phyloP scores from a whole-genome alignment of 2,888 invertebrate genomes.

The Resseliella maxima region DNA sequence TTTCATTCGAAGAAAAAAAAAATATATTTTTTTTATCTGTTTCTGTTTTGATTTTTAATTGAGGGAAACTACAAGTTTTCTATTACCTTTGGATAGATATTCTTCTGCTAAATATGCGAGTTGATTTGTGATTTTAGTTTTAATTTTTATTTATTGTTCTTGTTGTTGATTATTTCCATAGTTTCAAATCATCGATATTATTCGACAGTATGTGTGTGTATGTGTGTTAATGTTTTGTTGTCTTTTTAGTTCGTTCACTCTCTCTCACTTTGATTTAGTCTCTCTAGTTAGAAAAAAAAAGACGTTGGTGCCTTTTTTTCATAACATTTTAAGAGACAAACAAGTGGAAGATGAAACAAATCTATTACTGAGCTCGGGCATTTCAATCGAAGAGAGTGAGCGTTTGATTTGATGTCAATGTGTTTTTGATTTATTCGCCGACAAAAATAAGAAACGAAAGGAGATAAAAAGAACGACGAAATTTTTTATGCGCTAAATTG shows the following conservation, averaged over 20 bases:
- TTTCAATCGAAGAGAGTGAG: background rate
- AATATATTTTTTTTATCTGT: too few relatives aligned
- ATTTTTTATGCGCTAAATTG: background rate
- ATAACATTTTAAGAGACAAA: too few relatives aligned
- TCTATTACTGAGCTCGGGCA: background rate
- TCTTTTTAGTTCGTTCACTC: background rate
- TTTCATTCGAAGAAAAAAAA: background rate
- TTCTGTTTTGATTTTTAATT: too few relatives aligned
- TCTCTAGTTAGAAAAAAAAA: background rate
- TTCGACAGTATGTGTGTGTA: constrained; percentile 12
- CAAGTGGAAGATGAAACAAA: too few relatives aligned
- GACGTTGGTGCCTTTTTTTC: too few relatives aligned
- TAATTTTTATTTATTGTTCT: background rate
- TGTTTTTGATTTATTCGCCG: constrained; percentile 26
- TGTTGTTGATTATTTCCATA: constrained; percentile 51
- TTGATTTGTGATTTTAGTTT: constrained; percentile 51
- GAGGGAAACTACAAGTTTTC: constrained; percentile 24
- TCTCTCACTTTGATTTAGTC: background rate
- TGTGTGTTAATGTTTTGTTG: background rate
- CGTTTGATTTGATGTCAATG: background rate
- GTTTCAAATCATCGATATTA: constrained; percentile 4
- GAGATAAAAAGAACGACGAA: too few relatives aligned
- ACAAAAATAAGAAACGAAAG: background rate
- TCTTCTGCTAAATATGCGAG: constrained; percentile 40
- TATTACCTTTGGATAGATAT: background rate